phyloP scores from a whole-genome alignment of 2,888 invertebrate species.

The Yponomeuta evonymella region DNA sequence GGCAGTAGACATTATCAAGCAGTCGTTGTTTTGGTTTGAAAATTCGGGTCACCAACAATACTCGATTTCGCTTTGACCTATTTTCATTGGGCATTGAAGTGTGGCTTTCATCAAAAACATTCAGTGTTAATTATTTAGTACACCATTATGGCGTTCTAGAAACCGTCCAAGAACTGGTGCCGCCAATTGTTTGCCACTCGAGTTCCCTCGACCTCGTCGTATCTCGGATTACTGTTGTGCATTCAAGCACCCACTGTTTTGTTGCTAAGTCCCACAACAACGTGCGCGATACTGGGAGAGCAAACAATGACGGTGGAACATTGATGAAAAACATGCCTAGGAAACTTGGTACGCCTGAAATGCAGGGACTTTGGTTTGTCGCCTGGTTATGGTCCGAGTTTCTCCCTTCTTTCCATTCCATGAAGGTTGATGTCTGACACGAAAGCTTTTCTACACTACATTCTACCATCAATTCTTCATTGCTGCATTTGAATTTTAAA shows the following conservation, averaged over 20 bases:
- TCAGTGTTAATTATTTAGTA: neutral
- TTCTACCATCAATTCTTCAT: too few relatives aligned
- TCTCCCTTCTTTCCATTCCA: too few relatives aligned
- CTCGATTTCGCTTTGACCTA: neutral
- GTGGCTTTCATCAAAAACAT: neutral
- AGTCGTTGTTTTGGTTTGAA: neutral
- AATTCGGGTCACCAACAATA: neutral
- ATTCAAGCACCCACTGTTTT: neutral
- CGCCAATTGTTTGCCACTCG: neutral
- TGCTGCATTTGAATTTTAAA: too few relatives aligned
- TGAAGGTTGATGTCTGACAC: neutral
- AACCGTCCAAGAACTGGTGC: neutral
- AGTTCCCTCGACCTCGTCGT: neutral
- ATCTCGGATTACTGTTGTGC: neutral
- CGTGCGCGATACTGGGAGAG: neutral
- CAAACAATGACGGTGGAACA: neutral
- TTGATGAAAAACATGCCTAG: neutral
- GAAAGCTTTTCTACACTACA: too few relatives aligned
- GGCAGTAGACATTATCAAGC: neutral
- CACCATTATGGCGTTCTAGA: conserved; percentile 1
- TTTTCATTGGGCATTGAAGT: neutral
- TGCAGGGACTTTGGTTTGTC: neutral
- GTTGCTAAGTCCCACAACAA: neutral
- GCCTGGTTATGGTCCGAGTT: too few relatives aligned
- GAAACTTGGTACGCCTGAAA: neutral